phyloP scores from a whole-genome alignment of 2,797 vertebrate genomes.

The Pseudomugil gertrudae region DNA sequence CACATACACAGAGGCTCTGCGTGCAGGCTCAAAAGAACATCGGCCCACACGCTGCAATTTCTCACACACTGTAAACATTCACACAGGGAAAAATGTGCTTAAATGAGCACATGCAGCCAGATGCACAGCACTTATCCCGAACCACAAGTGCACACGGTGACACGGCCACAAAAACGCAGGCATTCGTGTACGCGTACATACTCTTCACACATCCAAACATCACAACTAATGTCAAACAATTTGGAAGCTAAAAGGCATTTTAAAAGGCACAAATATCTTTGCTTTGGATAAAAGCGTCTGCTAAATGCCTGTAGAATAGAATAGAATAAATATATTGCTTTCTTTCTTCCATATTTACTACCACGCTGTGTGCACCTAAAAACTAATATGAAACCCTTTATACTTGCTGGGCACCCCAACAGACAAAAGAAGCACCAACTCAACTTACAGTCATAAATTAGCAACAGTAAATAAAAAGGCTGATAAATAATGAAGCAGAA shows the following conservation, averaged over 20 bases:
- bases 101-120: slow-evolving; percentile 18
- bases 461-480: slow-evolving; percentile 35
- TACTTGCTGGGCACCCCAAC: not conserved
- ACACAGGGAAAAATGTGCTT: slow-evolving; percentile 28
- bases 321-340: no score
- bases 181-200: slow-evolving; percentile 22
- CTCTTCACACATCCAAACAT: slow-evolving; percentile 40
- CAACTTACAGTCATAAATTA: slow-evolving; percentile 21
- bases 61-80: slow-evolving; percentile 26
- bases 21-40: slow-evolving; percentile 8
- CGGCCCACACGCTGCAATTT: slow-evolving; percentile 13
- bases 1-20: not conserved
- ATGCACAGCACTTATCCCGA: slow-evolving; percentile 18
- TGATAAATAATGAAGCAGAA: slow-evolving; percentile 60
- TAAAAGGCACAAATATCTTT: no score
- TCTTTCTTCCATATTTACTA: not conserved
- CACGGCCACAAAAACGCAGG: slow-evolving; percentile 44
- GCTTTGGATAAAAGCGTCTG: no score
- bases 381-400: not conserved
- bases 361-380: not conserved
- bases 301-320: no score
- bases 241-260: not conserved
- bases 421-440: slow-evolving; percentile 20
- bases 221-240: not conserved
- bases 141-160: slow-evolving; percentile 34